Evolutionary conservation across 2,888 invertebrate species (phyloP), one percentile per base, ranked within the genome.

Genomic region (Diaphora mendica): DNA sequence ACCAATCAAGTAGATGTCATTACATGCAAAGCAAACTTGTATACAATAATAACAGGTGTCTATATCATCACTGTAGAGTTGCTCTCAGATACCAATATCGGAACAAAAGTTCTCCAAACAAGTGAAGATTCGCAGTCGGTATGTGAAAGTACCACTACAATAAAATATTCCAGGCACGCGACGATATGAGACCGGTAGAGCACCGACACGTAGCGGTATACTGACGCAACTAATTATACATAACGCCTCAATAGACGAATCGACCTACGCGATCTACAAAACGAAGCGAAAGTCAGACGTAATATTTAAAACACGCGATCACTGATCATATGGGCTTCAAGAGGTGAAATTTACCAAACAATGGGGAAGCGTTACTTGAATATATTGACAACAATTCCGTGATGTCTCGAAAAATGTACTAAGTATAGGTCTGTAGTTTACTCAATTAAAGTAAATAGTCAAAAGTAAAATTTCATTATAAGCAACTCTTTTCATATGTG

Each of bases 191-290:
- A 87, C 90, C 89, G 90, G 92, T 93, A 92, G 86, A 89, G 88
- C 91, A 91, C 77, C 65, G 66, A 13, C 89, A 90, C 89, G 87
- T 92, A 93, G 91, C 91, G 91, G 90, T 89, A 89, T 81, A 90
- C 88, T 94, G 95, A 95, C 92, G 95, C 91, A 95, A 95, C 92
- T 92, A 91, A 94, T 94, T 94, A 93, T 91, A 91, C 91, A 91
- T 88, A 90, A 91, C 91, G 87, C 87, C 86, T 90, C 90, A 89
- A 90, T 91, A 88, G 90, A 86, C 83, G 82, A 86, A 91, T 89
- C 87, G 87, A 88, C 79, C 82, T 77, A 76, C 55, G n/a, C 78
- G 76, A 83, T 85, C 86, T 81, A 85, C 85, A 85, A 86, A 85
- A 82, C 82, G 80, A 80, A 87, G 91, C 93, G 93, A 94, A 94